Conservation (phyloP, 30 jellyfish, hydroid and myxozoan genomes). For the Turritopsis rubra region DNA sequence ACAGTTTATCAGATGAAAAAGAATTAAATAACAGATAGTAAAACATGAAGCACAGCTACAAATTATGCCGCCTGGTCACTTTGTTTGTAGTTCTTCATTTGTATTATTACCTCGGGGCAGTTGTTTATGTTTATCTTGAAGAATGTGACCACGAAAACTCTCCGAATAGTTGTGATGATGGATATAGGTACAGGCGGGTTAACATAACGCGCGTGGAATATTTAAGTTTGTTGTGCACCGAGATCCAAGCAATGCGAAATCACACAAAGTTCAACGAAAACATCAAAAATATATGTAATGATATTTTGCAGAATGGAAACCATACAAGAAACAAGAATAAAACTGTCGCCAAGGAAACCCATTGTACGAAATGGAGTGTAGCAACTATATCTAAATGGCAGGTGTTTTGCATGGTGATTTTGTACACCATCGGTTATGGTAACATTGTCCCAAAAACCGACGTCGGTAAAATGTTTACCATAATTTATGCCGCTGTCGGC, state of each 20-base stretch:
- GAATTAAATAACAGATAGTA: background rate
- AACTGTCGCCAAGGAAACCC: background rate
- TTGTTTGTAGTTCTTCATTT: background rate
- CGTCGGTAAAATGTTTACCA: background rate
- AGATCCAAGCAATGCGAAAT: background rate
- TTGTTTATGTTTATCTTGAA: background rate
- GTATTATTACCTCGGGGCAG: background rate
- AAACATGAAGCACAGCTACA: background rate
- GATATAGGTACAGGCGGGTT: background rate
- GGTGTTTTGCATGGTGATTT: background rate
- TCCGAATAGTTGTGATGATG: background rate
- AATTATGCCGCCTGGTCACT: background rate
- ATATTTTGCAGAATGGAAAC: background rate
- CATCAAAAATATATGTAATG: background rate
- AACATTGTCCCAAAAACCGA: background rate
- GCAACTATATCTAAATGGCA: background rate
- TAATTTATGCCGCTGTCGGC: background rate
- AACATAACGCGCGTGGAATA: background rate
- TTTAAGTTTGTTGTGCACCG: background rate
- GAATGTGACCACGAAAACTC: background rate
- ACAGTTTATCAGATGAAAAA: background rate
- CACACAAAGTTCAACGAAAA: background rate
- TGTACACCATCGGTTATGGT: background rate
- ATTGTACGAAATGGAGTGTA: background rate
- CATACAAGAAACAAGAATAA: background rate